These are phyloP conservation scores for Araneus ventricosus DNA, from an alignment of 1,140 invertebrate genomes.

Conservation along the genomic window DNA sequence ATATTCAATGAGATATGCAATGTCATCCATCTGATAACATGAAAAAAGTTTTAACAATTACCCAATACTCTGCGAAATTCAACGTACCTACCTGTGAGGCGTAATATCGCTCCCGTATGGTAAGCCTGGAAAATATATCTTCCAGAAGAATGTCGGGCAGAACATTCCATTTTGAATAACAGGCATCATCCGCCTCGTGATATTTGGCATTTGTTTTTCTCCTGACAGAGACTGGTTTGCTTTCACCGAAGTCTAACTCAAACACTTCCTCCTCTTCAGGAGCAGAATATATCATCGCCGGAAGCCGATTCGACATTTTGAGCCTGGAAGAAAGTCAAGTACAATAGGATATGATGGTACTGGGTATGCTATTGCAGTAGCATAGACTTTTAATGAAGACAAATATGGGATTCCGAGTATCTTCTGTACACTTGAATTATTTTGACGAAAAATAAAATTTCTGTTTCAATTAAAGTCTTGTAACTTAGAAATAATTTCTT, in stretches of 20 bases:
- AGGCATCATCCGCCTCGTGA: neutral
- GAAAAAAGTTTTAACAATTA: too few species aligned
- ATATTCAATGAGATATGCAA: too few species aligned
- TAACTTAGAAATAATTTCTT: too few species aligned
- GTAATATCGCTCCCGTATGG: constrained; percentile 86
- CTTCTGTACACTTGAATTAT: too few species aligned
- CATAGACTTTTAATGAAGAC: too few species aligned
- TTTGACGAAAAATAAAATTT: too few species aligned
- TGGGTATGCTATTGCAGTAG: too few species aligned
- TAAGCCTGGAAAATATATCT: constrained; percentile 87
- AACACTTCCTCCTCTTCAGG: constrained; percentile 13
- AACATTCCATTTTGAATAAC: constrained; percentile 83
- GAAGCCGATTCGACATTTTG: constrained; percentile 64
- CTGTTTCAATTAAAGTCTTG: too few species aligned
- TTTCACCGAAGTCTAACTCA: constrained; percentile 58
- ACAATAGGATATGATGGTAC: neutral
- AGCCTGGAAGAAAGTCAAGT: neutral
- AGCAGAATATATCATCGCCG: constrained; percentile 50
- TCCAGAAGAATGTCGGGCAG: constrained; percentile 89
- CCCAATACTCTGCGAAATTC: neutral
- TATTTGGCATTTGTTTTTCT: neutral
- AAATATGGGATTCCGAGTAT: too few species aligned
- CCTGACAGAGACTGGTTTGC: too few species aligned
- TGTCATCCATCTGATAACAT: too few species aligned
- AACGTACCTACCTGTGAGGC: constrained; percentile 85